Percentiles rank a stretch among this genome's conserved stretches.
Conservation (phyloP, 2,888 invertebrate genomes). For the Malacosoma neustria region DNA sequence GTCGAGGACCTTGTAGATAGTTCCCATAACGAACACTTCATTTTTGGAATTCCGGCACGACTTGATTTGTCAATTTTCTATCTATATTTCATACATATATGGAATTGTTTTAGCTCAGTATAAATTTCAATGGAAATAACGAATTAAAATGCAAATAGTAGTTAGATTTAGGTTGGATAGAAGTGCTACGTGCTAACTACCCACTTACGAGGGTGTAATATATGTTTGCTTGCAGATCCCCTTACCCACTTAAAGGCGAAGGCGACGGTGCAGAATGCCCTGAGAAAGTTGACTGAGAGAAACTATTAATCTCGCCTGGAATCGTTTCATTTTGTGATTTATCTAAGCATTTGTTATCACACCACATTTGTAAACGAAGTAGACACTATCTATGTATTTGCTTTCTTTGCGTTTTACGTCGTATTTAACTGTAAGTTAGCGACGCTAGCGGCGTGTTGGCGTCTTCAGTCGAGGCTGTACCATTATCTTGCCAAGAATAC, state of each 20-base stretch:
- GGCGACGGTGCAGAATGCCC: slow-evolving; percentile 72
- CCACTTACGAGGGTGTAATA: background rate
- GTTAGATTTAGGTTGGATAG: too few species aligned
- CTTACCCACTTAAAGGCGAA: slow-evolving; percentile 71
- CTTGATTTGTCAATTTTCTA: too few species aligned
- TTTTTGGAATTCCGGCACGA: too few species aligned
- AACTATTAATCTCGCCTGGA: slow-evolving; percentile 46
- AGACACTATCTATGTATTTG: slow-evolving; percentile 22
- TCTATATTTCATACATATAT: too few species aligned
- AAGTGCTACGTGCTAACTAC: too few species aligned
- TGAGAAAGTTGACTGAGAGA: slow-evolving; percentile 69
- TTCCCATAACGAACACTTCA: background rate
- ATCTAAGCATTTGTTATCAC: slow-evolving; percentile 51
- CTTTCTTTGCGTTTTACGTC: slow-evolving; percentile 14
- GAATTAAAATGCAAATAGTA: too few species aligned
- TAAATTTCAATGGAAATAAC: too few species aligned
- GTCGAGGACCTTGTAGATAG: slow-evolving; percentile 22
- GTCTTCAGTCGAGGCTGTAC: slow-evolving; percentile 31
- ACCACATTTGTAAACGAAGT: slow-evolving; percentile 24
- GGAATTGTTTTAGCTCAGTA: too few species aligned
- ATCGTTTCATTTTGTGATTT: slow-evolving; percentile 40
- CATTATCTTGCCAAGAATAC: slow-evolving; percentile 44
- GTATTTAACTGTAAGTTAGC: slow-evolving; percentile 6
- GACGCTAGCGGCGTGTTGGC: slow-evolving; percentile 15
- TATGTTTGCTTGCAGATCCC: slow-evolving; percentile 59